These are phyloP conservation scores for Ommatoiulus sabulosus DNA, from an alignment of 2,888 invertebrate genomes.

Conservation along the genomic window DNA sequence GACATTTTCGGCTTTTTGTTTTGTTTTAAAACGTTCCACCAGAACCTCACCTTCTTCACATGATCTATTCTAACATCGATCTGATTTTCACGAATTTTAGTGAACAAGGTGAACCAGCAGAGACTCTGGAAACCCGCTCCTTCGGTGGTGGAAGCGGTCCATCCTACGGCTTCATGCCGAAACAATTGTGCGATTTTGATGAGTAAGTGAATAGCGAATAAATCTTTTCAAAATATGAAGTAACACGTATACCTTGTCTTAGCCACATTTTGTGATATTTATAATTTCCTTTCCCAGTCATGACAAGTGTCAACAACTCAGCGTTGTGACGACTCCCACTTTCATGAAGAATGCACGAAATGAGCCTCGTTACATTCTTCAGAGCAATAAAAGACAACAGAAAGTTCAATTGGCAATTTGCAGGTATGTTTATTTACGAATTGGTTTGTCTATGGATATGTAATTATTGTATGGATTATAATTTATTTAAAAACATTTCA, in stretches of 20 bases:
- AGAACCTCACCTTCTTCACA: too few species aligned
- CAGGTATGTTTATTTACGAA: constrained; percentile 53
- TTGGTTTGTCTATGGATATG: too few species aligned
- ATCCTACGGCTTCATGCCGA: background rate
- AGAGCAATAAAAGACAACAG: constrained; percentile 20
- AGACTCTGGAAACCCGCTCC: background rate
- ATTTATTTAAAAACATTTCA: too few species aligned
- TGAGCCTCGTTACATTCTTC: constrained; percentile 56
- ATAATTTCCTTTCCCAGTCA: constrained; percentile 42
- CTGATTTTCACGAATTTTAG: too few species aligned
- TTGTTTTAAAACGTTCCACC: too few species aligned
- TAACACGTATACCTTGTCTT: too few species aligned
- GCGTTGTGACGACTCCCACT: constrained; percentile 36
- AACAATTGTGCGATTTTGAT: background rate
- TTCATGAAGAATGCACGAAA: constrained; percentile 40
- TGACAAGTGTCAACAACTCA: constrained; percentile 53
- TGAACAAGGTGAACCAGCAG: background rate
- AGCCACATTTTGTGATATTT: background rate
- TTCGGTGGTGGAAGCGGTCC: background rate
- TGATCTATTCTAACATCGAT: too few species aligned
- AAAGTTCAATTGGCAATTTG: constrained; percentile 53
- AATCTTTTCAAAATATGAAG: background rate
- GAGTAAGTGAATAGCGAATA: background rate
- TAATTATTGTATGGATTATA: background rate
- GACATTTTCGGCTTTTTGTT: too few species aligned